These are phyloP conservation scores for Sarcophilus harrisii DNA, from an alignment of 2,797 vertebrate genomes.

Conservation along the genomic window DNA sequence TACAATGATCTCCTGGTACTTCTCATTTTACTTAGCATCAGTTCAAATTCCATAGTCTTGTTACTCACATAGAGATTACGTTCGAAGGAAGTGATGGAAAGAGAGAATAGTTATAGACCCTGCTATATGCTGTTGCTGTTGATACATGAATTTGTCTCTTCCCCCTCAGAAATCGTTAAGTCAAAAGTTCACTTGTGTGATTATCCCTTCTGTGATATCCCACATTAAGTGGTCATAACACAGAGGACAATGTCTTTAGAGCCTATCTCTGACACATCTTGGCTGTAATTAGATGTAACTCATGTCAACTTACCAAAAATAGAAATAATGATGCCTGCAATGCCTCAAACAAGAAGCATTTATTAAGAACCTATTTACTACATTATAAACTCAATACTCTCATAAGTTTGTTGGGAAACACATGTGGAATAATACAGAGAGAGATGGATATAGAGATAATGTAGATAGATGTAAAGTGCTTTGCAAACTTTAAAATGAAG, in stretches of 20 bases:
- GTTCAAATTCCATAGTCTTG: background rate
- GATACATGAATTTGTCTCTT: background rate
- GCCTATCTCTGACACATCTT: no score
- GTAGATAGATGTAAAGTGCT: no score
- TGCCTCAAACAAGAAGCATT: no score
- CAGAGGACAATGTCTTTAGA: background rate
- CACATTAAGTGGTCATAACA: background rate
- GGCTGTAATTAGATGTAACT: no score
- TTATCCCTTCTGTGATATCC: background rate
- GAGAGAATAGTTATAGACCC: background rate
- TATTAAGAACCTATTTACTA: no score
- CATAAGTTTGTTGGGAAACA: no score
- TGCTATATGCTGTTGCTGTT: background rate
- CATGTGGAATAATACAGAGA: no score
- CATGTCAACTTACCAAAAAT: no score
- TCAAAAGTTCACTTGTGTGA: background rate
- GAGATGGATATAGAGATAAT: background rate
- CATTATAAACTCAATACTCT: no score
- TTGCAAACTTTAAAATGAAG: background rate
- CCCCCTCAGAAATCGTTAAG: background rate
- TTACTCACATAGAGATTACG: background rate
- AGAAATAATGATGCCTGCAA: no score
- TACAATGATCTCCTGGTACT: no score
- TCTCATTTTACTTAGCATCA: no score
- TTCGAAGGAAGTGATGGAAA: background rate